Evolutionary conservation across 2,797 vertebrate species (phyloP), one percentile per base, ranked within the genome.

Genomic region (Champsocephalus gunnari): DNA sequence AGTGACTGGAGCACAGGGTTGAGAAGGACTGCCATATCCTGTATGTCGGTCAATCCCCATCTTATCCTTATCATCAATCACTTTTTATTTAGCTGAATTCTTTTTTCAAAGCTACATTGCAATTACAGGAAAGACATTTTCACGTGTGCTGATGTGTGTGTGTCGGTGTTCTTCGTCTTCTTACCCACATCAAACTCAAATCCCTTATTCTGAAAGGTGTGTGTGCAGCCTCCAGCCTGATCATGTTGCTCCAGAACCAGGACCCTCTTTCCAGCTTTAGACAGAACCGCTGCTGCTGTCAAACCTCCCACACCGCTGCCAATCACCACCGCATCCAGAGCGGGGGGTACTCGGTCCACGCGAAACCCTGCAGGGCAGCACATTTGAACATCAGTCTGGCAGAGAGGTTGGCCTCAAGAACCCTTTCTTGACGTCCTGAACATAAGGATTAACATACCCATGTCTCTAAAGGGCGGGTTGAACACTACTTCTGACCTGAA

Each of bases 101-200:
- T 24, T 24, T 67, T 3, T 16, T 32, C 3, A 57, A 55, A 63
- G 3, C 3, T 21, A 6, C 19, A 9, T 9, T 38, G 12, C 6
- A 59, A 34, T 53, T 19, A 38, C 34, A 38, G 34, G 34, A 38
- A 38, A 11, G 21, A 7, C n/a, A 19, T 0, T 1, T 9, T 10
- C n/a, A 16, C 5, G 5, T 28, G 1, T 44, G 5, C 9, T n/a
- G 10, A 0, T 38, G 12, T 59, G 45, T 68, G 41, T 65, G 41
- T 34, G 16, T n/a, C 11, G 0, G 3, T 51, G 4, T 9, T 2
- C 12, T 41, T 34, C 0, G 28, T 8, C 6, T 12, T 58, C 94
- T 91, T 90, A 95, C 95, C 95, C 3, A 95, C 94, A 62, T 95
- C 95, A 85, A 96, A 96, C 89, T 96, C 95, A 66, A 95, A 96